These are phyloP conservation scores for Trichosurus vulpecula DNA, from an alignment of 2,797 vertebrate genomes.

Conservation along the genomic window DNA sequence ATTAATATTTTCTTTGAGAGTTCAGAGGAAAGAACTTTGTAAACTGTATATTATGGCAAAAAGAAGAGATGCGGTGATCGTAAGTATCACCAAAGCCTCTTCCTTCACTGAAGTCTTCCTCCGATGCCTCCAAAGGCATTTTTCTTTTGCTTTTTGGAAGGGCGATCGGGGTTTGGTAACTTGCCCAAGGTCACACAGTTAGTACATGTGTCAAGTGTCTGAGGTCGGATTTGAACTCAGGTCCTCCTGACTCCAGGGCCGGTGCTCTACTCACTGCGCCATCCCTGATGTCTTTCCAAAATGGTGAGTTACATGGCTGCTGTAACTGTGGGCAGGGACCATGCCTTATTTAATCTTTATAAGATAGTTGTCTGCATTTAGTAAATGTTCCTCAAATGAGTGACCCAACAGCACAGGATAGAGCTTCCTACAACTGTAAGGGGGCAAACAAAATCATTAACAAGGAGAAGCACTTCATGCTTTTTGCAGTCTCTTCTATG, in stretches of 20 bases:
- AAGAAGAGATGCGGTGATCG: not conserved
- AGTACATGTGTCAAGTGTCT: no score
- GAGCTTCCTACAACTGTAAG: not conserved
- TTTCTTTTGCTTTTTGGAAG: no score
- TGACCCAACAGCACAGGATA: not conserved
- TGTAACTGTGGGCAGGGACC: not conserved
- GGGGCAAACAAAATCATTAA: not conserved
- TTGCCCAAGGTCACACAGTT: no score
- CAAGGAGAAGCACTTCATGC: not conserved
- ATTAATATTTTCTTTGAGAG: not conserved
- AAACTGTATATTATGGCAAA: not conserved
- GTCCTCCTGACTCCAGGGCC: no score
- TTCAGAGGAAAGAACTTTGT: not conserved
- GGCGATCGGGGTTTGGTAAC: no score
- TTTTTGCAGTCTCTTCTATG: slow-evolving; percentile 59
- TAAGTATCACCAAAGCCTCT: not conserved
- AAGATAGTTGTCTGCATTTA: not conserved
- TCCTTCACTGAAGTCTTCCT: not conserved
- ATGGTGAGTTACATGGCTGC: not conserved
- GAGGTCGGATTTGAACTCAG: no score
- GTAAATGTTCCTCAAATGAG: not conserved
- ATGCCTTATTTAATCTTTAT: not conserved
- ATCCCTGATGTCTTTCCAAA: not conserved
- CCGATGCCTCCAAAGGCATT: not conserved
- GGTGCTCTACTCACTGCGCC: no score